Evolutionary conservation across 2,888 invertebrate genomes (phyloP).

Genomic region (Pachycephus smyrnensis): DNA sequence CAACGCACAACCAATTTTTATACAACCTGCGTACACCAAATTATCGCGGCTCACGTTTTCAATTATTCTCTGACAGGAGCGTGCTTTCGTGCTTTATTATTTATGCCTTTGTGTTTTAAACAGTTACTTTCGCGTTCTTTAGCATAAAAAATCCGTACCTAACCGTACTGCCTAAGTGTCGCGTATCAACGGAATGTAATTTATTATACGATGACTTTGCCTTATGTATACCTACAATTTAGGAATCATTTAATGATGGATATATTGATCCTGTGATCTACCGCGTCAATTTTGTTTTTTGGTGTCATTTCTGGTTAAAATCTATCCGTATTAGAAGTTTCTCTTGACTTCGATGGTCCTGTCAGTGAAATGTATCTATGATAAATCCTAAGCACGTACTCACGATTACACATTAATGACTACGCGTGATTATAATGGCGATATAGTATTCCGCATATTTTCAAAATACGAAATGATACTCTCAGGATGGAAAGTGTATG

Average conservation of each 20-base stretch:
- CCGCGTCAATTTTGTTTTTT: not conserved
- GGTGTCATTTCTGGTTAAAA: not conserved
- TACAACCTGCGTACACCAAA: constrained; percentile 61
- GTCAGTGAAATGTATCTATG: constrained; percentile 9
- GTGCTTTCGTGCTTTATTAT: not conserved
- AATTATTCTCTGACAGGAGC: constrained; percentile 12
- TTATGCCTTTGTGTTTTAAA: not conserved
- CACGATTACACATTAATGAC: not conserved
- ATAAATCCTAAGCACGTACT: not conserved
- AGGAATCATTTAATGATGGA: not conserved
- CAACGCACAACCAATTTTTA: constrained; percentile 65
- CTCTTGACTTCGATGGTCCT: not conserved
- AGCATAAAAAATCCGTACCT: not conserved
- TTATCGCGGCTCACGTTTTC: constrained; percentile 31
- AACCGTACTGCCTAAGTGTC: not conserved
- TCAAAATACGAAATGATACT: not conserved
- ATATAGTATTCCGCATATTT: constrained; percentile 6
- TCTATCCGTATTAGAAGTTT: not conserved
- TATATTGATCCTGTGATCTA: not conserved
- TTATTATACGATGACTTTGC: not conserved
- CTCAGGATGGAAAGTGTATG: not conserved
- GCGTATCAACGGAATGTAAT: not conserved
- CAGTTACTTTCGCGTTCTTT: not conserved
- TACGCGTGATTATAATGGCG: constrained; percentile 4
- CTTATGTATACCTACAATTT: not conserved